Base-by-base conservation (phyloP, 2,797 vertebrate genomes). In the Liasis olivaceus region DNA sequence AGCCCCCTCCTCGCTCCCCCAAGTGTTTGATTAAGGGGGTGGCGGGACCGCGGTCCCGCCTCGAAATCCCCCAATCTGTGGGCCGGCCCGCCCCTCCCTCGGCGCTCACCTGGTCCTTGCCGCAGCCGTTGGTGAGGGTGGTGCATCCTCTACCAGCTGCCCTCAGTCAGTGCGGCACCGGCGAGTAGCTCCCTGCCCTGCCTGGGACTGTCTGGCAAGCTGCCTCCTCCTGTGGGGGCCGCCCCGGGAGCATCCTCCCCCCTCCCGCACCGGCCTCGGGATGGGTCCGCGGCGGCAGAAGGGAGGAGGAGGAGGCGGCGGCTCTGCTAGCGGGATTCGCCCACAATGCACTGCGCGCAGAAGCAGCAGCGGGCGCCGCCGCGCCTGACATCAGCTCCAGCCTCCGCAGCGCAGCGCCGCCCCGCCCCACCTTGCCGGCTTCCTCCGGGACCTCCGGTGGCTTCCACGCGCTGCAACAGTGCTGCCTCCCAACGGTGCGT, bases 271-370 rank as follows among this genome's bases (percentile, higher is more conserved):
- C 54, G 89, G 89, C 86, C 89, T 93, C 86, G 85, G 58, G 89
- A 63, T 87, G 85, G 92, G 85, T 87, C 92, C 66, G 89, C 69
- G 84, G 85, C 85, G 72, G 89, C 69, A 63, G 81, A 56, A 87
- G 89, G 47, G 51, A 66, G 91, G 56, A 66, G 72, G 85, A 24
- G 51, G 84, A 24, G 85, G 91, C 12, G 91, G 91, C 88, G 90
- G 92, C 92, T 90, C 93, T 91, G 91, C 93, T 85, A 72, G 60
- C 91, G 93, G 92, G 94, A 94, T 94, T 90, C 87, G 93, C 95
- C 94, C 95, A 95, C 94, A 95, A 95, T 95, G 95, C 95, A 95
- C 94, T 89, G 89, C 95, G 95, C 92, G 90, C 84, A 90, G 63
- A 91, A 90, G 85, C 93, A 93, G 42, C 91, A 89, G 17, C 89